Evolutionary conservation across 2,113 vertebrate genomes (phyloP).

Genomic region (Sebastes schlegelii): DNA sequence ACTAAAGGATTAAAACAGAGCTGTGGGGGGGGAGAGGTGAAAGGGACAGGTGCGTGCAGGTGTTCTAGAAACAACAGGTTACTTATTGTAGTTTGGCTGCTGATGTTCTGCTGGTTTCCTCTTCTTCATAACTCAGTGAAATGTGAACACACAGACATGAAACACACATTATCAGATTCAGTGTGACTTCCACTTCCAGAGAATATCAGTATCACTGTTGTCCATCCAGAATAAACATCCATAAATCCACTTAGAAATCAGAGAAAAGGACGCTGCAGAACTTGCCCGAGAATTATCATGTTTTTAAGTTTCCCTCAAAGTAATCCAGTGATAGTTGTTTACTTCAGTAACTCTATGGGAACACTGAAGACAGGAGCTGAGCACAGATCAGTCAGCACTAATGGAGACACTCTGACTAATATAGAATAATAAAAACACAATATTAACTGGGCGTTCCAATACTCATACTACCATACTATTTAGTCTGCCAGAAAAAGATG

Average conservation of each 20-base stretch:
- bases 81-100: not conserved
- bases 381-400: no score
- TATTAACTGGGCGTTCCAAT: no score
- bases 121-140: no score
- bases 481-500: no score
- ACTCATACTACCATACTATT: no score
- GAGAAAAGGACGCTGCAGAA: no score
- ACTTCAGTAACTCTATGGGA: no score
- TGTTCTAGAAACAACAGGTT: not conserved
- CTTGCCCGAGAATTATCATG: not conserved
- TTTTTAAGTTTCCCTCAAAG: not conserved
- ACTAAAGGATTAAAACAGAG: not conserved
- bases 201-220: not conserved
- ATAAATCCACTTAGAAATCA: not conserved
- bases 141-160: no score
- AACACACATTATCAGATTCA: not conserved
- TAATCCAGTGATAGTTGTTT: not conserved
- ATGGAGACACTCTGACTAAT: no score
- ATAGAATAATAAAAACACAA: no score
- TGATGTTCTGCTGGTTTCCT: not conserved
- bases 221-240: not conserved
- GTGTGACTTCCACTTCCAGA: not conserved
- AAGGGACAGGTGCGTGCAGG: not conserved
- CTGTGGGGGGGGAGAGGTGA: not conserved
- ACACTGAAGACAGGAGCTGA: no score